A percentile compares a stretch with the other conserved stretches of the same genome.
These are phyloP conservation scores for Dendropsophus ebraccatus DNA, from an alignment of 2,113 vertebrate species.

Conservation along the genomic window DNA sequence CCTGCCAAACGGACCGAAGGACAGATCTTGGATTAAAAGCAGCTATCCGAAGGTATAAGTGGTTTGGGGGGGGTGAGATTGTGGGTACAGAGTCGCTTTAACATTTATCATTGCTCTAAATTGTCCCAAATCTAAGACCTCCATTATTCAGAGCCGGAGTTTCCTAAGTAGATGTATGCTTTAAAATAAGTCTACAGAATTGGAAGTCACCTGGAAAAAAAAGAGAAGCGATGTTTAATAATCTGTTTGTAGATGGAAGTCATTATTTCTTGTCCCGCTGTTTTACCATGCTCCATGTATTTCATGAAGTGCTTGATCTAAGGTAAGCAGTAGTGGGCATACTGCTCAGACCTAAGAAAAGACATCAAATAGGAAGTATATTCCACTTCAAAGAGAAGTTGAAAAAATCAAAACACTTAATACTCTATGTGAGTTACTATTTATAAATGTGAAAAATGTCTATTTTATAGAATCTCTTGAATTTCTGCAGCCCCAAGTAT, in stretches of 20 bases:
- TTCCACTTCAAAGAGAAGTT: background rate
- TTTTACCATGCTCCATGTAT: background rate
- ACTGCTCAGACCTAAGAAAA: background rate
- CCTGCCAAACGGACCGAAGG: too few species aligned
- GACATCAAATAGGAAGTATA: background rate
- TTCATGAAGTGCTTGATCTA: constrained; percentile 7
- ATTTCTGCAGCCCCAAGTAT: background rate
- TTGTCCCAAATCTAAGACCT: background rate
- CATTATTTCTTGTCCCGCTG: constrained; percentile 34
- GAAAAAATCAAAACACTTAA: background rate
- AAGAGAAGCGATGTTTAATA: constrained; percentile 14
- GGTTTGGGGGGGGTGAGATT: too few species aligned
- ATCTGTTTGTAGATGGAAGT: constrained; percentile 22
- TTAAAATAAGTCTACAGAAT: constrained; percentile 10
- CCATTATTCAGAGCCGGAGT: background rate
- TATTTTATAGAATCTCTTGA: background rate
- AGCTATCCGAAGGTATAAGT: too few species aligned
- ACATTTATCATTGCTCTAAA: background rate
- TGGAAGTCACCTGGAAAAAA: background rate
- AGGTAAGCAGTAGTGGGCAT: background rate
- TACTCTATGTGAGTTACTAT: background rate
- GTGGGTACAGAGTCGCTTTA: too few species aligned
- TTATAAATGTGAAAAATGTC: background rate
- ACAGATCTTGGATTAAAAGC: too few species aligned
- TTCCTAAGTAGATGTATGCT: background rate